Evolutionary conservation across 2,888 invertebrate genomes (phyloP).

Genomic region (Dicyrtoma fusca): DNA sequence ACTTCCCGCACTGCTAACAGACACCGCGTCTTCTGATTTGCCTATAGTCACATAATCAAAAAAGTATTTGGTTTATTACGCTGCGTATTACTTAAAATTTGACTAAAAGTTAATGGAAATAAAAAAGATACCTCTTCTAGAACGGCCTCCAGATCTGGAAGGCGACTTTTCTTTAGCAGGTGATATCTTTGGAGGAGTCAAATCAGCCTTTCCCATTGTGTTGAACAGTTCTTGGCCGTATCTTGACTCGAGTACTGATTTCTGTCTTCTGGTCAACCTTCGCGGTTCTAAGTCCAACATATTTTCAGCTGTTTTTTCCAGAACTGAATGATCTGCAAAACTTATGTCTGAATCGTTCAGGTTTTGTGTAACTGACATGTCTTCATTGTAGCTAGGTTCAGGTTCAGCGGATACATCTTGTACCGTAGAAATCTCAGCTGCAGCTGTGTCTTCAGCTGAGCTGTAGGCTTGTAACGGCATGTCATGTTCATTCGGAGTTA

Average conservation of each 20-base stretch:
- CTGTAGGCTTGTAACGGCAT: neutral
- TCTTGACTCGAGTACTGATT: constrained; percentile 18
- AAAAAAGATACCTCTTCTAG: constrained; percentile 9
- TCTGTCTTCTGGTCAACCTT: constrained; percentile 27
- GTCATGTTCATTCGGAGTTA: neutral
- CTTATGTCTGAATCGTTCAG: neutral
- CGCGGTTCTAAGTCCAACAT: constrained; percentile 23
- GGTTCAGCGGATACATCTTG: neutral
- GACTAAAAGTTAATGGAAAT: too few relatives aligned
- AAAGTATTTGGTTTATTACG: too few relatives aligned
- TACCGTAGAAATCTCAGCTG: neutral
- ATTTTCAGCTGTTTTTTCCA: constrained; percentile 12
- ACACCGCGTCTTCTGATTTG: constrained; percentile 23
- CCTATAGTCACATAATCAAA: neutral
- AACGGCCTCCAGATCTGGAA: constrained; percentile 4
- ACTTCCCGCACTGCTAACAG: neutral
- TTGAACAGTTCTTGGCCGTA: neutral
- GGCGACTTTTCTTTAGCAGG: constrained; percentile 23
- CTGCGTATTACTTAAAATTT: too few relatives aligned
- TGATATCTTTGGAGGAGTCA: constrained; percentile 30
- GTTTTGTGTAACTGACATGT: too few relatives aligned
- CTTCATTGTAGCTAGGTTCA: too few relatives aligned
- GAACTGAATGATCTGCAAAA: neutral
- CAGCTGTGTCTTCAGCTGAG: neutral
- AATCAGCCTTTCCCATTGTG: constrained; percentile 28